phyloP scores from a whole-genome alignment of 1,140 invertebrate genomes.

The Caligus rogercresseyi region DNA sequence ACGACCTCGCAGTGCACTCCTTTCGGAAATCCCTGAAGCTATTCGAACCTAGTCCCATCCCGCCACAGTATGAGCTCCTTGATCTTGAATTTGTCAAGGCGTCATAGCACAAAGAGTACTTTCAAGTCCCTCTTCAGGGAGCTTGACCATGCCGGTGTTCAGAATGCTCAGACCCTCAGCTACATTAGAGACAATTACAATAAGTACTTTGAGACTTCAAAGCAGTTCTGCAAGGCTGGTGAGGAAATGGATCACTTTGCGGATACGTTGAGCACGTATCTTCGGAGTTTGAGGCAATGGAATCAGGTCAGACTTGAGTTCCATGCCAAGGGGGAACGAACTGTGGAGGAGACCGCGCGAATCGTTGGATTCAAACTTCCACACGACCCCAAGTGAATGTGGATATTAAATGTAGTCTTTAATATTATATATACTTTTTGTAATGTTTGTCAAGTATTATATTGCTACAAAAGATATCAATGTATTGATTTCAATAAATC shows the following conservation, averaged over 20 bases:
- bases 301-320: conserved; percentile 49
- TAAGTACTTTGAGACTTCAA: conserved; percentile 39
- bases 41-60: conserved; percentile 37
- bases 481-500: no score
- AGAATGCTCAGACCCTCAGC: not conserved
- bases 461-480: no score
- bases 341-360: conserved; percentile 51
- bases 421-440: not conserved
- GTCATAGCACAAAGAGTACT: not conserved
- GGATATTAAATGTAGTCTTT: not conserved
- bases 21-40: conserved; percentile 34
- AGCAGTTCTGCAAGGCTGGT: conserved; percentile 55
- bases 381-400: conserved; percentile 43
- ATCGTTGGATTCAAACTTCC: conserved; percentile 68
- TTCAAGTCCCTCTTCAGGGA: not conserved
- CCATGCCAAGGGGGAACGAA: conserved; percentile 53
- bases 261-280: conserved; percentile 52
- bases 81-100: not conserved
- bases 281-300: conserved; percentile 43
- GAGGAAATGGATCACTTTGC: conserved; percentile 52
- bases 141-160: not conserved
- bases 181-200: conserved; percentile 40
- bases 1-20: conserved; percentile 46
- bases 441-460: no score
- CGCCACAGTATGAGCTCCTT: conserved; percentile 32